Evolutionary conservation across 2,797 vertebrate genomes (phyloP).

Genomic region (Centropyge bicolor): DNA sequence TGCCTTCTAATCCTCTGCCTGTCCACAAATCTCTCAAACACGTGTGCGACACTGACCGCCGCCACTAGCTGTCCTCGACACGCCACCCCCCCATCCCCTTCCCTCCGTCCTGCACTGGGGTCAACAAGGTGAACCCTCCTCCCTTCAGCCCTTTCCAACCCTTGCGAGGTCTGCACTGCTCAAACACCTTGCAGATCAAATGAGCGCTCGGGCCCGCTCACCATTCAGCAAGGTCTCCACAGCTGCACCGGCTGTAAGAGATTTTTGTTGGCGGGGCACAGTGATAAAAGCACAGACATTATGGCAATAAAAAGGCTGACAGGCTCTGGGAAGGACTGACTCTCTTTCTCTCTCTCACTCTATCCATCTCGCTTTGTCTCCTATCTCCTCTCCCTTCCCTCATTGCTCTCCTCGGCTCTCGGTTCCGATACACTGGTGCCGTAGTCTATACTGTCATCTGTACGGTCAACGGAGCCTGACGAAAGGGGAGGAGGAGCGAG

Average conservation of each 20-base stretch:
- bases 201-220: constrained; percentile 38
- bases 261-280: constrained; percentile 51
- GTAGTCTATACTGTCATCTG: constrained; percentile 71
- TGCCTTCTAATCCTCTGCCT: constrained; percentile 46
- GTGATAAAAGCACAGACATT: constrained; percentile 75
- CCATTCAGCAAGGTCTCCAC: constrained; percentile 53
- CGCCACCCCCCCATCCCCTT: constrained; percentile 27
- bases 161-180: constrained; percentile 22
- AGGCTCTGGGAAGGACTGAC: constrained; percentile 53
- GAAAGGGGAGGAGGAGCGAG: constrained; percentile 63
- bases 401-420: constrained; percentile 54
- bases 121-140: constrained; percentile 50
- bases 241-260: constrained; percentile 63
- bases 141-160: constrained; percentile 17
- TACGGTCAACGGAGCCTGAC: constrained; percentile 72
- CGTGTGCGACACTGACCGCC: constrained; percentile 46
- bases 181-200: constrained; percentile 53
- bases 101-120: constrained; percentile 45
- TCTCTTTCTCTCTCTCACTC: constrained; percentile 51
- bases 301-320: constrained; percentile 73
- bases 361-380: constrained; percentile 65
- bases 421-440: constrained; percentile 69
- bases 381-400: constrained; percentile 47
- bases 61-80: constrained; percentile 30
- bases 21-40: constrained; percentile 56